Conservation (phyloP, 1,140 invertebrate species). For the Drosophila arizonae region DNA sequence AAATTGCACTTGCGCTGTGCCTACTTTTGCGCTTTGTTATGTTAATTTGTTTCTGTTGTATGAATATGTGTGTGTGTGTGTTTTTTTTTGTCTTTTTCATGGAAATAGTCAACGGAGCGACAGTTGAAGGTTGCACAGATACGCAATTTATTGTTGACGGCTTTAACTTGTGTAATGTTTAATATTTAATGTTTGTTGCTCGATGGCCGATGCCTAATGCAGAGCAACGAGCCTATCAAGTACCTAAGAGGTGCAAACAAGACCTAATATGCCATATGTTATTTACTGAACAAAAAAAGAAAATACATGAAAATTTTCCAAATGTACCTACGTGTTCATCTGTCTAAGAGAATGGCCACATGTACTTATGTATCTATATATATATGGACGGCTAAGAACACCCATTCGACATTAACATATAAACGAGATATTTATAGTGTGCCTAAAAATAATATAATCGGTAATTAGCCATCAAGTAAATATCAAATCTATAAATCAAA, state of each 20-base stretch:
- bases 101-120: slow-evolving; percentile 55
- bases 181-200: slow-evolving; percentile 16
- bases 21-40: slow-evolving; percentile 58
- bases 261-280: not conserved
- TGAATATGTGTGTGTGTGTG: not conserved
- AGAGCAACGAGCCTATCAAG: not conserved
- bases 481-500: no score
- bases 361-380: no score
- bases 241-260: not conserved
- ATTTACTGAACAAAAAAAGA: no score
- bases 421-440: no score
- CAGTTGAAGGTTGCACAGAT: slow-evolving; percentile 72
- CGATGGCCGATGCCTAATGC: slow-evolving; percentile 14
- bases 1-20: slow-evolving; percentile 68
- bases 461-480: no score
- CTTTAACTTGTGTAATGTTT: slow-evolving; percentile 52
- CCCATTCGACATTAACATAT: no score
- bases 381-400: no score
- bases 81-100: slow-evolving; percentile 10
- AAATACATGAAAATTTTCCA: no score
- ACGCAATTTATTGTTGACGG: slow-evolving; percentile 53
- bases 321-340: no score
- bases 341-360: no score
- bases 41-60: slow-evolving; percentile 67
- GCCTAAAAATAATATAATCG: no score